Evolutionary conservation across 2,113 vertebrate species (phyloP), one percentile per base, ranked within the genome.

Genomic region (Neotragus moschatus): DNA sequence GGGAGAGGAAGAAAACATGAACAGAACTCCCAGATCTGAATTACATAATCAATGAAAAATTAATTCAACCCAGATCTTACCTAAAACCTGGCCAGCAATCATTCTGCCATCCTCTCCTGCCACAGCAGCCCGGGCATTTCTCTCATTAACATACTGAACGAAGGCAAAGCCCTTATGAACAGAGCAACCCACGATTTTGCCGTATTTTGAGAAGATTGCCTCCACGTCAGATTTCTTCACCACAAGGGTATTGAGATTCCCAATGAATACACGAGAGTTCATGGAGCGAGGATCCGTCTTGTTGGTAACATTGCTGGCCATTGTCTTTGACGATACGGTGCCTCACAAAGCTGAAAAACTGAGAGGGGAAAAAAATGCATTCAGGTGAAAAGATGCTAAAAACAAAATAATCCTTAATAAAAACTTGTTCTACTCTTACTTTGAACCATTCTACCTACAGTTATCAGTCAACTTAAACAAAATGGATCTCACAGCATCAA

Each of bases 111-210:
- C 99, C 95, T 99, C 99, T 25, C 99, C 99, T 1, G 93, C 95
- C 13, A 99, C 99, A 0, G 99, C 99, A 3, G 99, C 77, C 0
- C 99, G 99, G 61, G 99, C 99, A 75, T 99, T 99, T 96, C 99
- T 98, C 98, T 99, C 99, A 14, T 99, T 99, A 97, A 99, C 98
- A 81, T 98, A 99, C 82, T 99, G 99, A 70, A 99, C 99, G 5
- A 99, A 99, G 97, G 99, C 99, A 97, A 99, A 99, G 97, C 99
- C 99, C 98, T 99, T 99, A 99, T 99, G 99, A 88, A 99, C 99
- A 3, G 99, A 99, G 98, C 99, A 99, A 93, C 99, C 99, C 12
- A 99, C 99, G 47, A 99, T 99, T 98, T 99, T 99, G 95, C 99
- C 99, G 1, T 99, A 99, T 97, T 99, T 99, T 60, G 99, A 98